Percentiles rank a stretch among this genome's conserved stretches.
phyloP scores from a whole-genome alignment of 2,797 vertebrate genomes.

The Phrynocephalus vlangalii region DNA sequence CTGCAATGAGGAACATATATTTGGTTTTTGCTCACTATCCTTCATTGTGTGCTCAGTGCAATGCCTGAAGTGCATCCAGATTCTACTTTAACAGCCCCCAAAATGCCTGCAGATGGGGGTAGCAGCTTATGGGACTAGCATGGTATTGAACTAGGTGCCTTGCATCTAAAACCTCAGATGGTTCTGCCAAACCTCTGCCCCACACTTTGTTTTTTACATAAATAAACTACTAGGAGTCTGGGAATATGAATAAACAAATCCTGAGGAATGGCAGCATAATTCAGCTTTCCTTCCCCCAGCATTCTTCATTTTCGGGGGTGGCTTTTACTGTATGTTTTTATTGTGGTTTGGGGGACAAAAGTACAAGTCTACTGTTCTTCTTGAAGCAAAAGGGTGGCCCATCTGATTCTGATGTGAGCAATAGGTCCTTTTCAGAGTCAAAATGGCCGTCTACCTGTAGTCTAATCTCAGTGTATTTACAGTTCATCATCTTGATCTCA shows the following conservation, averaged over 20 bases:
- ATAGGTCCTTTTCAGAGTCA: not conserved
- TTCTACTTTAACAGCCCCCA: not conserved
- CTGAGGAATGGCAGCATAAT: not conserved
- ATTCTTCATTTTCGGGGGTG: not conserved
- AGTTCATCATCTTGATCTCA: rapidly evolving
- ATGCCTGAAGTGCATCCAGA: not conserved
- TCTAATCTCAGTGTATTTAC: not conserved
- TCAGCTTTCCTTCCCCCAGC: slow-evolving; percentile 2
- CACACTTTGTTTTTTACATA: slow-evolving; percentile 14
- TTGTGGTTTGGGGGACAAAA: not conserved
- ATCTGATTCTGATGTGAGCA: slow-evolving; percentile 8
- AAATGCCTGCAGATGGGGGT: too few relatives aligned
- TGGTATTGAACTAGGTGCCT: not conserved
- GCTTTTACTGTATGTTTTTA: not conserved
- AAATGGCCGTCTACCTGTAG: not conserved
- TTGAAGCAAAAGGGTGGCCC: slow-evolving; percentile 8
- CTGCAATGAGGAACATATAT: not conserved
- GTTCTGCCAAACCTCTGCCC: not conserved
- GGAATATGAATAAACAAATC: not conserved
- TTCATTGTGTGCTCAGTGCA: not conserved
- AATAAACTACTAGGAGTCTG: not conserved
- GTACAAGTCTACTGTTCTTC: not conserved
- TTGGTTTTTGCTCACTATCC: not conserved
- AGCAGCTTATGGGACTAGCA: too few relatives aligned
- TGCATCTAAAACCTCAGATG: not conserved